Conservation (phyloP, 2,888 invertebrate species). For the Drosophila nr. perissopoda region DNA sequence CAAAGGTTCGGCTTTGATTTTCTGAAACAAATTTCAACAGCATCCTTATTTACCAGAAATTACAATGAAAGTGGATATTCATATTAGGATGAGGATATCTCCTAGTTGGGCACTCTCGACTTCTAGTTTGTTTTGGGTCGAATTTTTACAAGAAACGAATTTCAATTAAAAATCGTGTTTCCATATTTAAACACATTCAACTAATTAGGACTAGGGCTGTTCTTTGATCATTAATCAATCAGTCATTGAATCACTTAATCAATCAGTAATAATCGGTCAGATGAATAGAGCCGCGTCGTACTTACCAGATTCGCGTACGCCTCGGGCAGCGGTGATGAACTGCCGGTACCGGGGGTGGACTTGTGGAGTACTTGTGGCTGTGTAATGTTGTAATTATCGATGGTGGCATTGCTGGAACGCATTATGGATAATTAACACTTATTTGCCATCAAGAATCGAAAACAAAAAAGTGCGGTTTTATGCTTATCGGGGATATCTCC, state of each 20-base stretch:
- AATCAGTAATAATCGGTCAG: not conserved
- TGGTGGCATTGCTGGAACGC: conserved; percentile 83
- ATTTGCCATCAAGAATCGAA: too few relatives aligned
- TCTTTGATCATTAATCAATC: not conserved
- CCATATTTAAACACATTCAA: not conserved
- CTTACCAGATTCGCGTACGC: conserved; percentile 64
- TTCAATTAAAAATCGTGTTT: not conserved
- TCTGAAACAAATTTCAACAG: not conserved
- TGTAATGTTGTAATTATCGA: conserved; percentile 80
- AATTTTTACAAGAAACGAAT: not conserved
- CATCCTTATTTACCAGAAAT: not conserved
- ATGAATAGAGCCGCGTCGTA: not conserved
- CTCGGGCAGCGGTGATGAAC: conserved; percentile 62
- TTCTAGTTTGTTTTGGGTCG: not conserved
- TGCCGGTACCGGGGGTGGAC: conserved; percentile 57
- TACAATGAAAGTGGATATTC: not conserved
- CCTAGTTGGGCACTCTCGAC: not conserved
- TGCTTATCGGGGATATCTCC: not conserved
- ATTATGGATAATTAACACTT: too few relatives aligned
- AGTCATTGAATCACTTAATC: not conserved
- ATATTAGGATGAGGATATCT: not conserved
- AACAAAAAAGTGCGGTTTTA: too few relatives aligned
- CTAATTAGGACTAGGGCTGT: not conserved
- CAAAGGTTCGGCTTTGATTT: not conserved
- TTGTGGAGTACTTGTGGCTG: conserved; percentile 72